These are phyloP conservation scores for Drosophila eugracilis DNA, from an alignment of 1,140 invertebrate species.

Conservation along the genomic window DNA sequence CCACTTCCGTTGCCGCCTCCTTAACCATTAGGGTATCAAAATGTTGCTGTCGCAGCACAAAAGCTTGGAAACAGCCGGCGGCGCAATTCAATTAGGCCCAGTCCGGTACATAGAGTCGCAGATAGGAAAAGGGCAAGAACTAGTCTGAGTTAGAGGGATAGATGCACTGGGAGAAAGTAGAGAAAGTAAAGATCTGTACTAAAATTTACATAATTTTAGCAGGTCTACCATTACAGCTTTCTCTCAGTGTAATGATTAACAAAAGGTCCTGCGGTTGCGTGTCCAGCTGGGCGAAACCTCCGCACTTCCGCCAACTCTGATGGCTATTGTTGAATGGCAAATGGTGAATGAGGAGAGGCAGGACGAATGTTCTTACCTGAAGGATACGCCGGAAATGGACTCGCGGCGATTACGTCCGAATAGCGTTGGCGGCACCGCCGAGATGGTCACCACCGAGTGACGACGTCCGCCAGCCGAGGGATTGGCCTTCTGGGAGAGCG, in stretches of 20 bases:
- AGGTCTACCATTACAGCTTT: too few relatives aligned
- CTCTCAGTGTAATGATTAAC: background rate
- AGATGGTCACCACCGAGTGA: conserved; percentile 93
- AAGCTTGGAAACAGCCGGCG: conserved; percentile 56
- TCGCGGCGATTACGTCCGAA: conserved; percentile 92
- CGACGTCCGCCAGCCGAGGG: conserved; percentile 89
- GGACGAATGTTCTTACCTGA: conserved; percentile 62
- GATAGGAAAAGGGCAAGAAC: conserved; percentile 3
- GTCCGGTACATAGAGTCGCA: conserved; percentile 25
- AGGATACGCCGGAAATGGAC: conserved; percentile 90
- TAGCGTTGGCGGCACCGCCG: conserved; percentile 89
- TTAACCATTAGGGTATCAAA: conserved; percentile 40
- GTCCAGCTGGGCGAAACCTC: background rate
- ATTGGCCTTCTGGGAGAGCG: conserved; percentile 82
- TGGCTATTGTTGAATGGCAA: background rate
- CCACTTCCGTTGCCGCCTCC: conserved; percentile 1
- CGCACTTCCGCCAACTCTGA: conserved; percentile 14
- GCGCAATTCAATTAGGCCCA: conserved; percentile 69
- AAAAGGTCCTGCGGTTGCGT: conserved; percentile 5
- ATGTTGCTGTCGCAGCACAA: conserved; percentile 67
- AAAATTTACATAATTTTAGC: too few relatives aligned
- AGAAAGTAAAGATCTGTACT: too few relatives aligned
- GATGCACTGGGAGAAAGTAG: conserved; percentile 5
- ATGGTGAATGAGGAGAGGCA: background rate
- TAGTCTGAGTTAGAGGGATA: background rate